These are phyloP conservation scores for Amblyopsis rosae DNA, from an alignment of 2,113 vertebrate species.

Conservation along the genomic window DNA sequence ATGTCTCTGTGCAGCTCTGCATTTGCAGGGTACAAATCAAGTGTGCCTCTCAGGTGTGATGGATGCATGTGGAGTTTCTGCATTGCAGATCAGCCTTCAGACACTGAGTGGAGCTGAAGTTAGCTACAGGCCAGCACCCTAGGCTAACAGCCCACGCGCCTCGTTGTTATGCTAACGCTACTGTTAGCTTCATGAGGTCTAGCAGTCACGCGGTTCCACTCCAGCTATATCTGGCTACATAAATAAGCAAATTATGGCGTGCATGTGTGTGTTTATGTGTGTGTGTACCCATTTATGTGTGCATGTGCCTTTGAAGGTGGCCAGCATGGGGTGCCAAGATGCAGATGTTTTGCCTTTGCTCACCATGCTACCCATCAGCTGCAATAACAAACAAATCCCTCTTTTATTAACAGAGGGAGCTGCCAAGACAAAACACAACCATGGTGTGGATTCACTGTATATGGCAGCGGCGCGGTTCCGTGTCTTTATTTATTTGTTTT, in stretches of 20 bases:
- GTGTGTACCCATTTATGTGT: slow-evolving; percentile 12
- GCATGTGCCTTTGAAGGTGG: slow-evolving; percentile 38
- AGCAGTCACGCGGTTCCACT: slow-evolving; percentile 32
- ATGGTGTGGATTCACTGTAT: not conserved
- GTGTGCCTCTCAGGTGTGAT: slow-evolving; percentile 55
- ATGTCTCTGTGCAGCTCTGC: slow-evolving; percentile 5
- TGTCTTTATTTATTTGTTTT: slow-evolving; percentile 1
- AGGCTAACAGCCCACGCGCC: slow-evolving; percentile 38
- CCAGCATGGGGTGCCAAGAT: slow-evolving; percentile 17
- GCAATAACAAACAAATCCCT: slow-evolving; percentile 50
- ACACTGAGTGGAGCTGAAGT: slow-evolving; percentile 50
- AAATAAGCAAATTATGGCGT: not conserved
- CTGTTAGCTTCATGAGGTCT: slow-evolving; percentile 47
- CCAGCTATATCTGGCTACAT: not conserved
- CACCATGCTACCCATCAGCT: slow-evolving; percentile 37
- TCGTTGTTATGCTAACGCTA: slow-evolving; percentile 44
- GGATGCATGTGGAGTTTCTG: slow-evolving; percentile 65
- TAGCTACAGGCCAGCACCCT: slow-evolving; percentile 37
- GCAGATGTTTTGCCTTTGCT: slow-evolving; percentile 46
- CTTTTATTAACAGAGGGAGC: slow-evolving; percentile 21
- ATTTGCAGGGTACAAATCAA: slow-evolving; percentile 63
- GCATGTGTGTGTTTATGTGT: slow-evolving; percentile 20
- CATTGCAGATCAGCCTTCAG: slow-evolving; percentile 23
- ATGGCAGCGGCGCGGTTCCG: slow-evolving; percentile 9
- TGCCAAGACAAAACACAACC: slow-evolving; percentile 24